Evolutionary conservation across 2,113 vertebrate genomes (phyloP), one percentile per base, ranked within the genome.

Genomic region (Hyla sarda): DNA sequence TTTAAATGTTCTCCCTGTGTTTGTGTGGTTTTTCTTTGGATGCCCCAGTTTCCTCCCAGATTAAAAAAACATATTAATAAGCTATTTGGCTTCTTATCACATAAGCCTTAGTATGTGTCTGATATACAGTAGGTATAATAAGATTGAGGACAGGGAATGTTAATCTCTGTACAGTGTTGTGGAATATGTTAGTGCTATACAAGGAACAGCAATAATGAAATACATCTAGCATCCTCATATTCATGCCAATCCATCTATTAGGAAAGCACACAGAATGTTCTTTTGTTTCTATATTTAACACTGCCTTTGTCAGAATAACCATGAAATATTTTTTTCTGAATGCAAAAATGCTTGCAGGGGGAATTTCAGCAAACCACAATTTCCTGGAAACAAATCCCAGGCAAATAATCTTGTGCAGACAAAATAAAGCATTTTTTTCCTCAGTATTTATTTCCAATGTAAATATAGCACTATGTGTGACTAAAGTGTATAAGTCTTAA

Each of bases 361-460:
- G 52, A 58, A 58, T 78, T 78, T 78, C 28, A 54, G 50, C 50
- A 77, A 77, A 77, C 75, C 75, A 56, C 75, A 77, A 78, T 78
- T 78, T 78, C 52, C 76, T 78, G 76, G 76, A 78, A 78, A 56
- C 30, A 78, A 58, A 78, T 54, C 50, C 25, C 50, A 34, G 48
- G 45, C 47, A 76, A 50, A 76, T 76, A 54, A 78, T 78, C 2
- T 58, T 56, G 10, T 78, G 25, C 28, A 41, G 30, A 30, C 28
- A 67, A 67, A 67, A 67, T 17, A 17, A 17, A 9, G 2, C 30
- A 14, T 69, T 60, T 30, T 71, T 71, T 23, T 8, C 2, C 65
- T 32, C 5, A 34, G 65, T 23, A 34, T 32, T 34, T 25, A n/a
- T 75, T 28, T 50, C 73, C 37, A 28, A 14, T 48, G 48, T 25